These are phyloP conservation scores for Chromoteleia sp. DNA, from an alignment of 2,888 invertebrate genomes.

Conservation along the genomic window DNA sequence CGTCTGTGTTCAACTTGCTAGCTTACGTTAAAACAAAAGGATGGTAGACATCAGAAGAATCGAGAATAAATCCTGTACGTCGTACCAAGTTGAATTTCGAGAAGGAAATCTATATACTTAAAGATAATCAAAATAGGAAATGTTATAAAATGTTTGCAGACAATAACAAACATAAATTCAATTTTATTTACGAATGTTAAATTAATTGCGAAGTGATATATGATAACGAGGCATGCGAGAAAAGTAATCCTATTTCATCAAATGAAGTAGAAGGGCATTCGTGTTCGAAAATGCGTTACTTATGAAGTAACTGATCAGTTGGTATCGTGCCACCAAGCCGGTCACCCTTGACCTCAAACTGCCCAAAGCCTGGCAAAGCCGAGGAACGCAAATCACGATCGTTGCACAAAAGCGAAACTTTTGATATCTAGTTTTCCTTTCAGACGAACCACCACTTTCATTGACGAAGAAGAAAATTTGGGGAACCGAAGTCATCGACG, in stretches of 20 bases:
- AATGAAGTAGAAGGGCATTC: constrained; percentile 15
- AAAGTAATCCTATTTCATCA: constrained; percentile 21
- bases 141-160: constrained; percentile 27
- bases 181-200: constrained; percentile 30
- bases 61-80: background rate
- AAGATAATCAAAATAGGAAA: constrained; percentile 21
- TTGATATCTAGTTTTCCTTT: constrained; percentile 26
- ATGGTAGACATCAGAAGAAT: constrained; percentile 1
- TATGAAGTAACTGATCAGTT: constrained; percentile 10
- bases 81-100: constrained; percentile 11
- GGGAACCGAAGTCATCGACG: constrained; percentile 16
- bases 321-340: background rate
- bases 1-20: too few species aligned
- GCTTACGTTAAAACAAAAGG: too few species aligned
- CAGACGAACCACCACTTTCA: constrained; percentile 1
- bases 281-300: background rate
- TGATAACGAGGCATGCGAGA: constrained; percentile 6
- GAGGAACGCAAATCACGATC: background rate
- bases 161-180: constrained; percentile 23
- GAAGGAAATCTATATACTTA: constrained; percentile 2
- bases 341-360: background rate
- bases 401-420: constrained; percentile 20
- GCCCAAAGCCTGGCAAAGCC: constrained; percentile 24
- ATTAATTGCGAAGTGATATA: constrained; percentile 15
- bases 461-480: constrained; percentile 1